Conservation (phyloP, 2,113 vertebrate genomes). For the Stigmatopora argus region DNA sequence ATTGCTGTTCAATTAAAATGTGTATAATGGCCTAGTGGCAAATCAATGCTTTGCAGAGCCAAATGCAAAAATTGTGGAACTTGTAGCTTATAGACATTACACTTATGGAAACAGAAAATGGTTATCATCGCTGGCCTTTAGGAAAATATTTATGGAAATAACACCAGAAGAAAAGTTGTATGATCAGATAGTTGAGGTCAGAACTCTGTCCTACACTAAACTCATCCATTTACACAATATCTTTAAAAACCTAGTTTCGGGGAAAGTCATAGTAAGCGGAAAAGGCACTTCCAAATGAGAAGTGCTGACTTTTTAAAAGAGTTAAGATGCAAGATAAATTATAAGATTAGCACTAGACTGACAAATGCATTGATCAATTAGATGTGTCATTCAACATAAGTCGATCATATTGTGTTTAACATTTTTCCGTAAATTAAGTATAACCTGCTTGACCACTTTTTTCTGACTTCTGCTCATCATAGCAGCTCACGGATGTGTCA, state of each 20-base stretch:
- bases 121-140: not conserved
- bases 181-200: not conserved
- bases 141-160: not conserved
- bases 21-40: not conserved
- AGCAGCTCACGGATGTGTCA: constrained; percentile 3
- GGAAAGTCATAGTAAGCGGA: not conserved
- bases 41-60: not conserved
- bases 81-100: too few relatives aligned
- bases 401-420: not conserved
- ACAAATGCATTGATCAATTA: not conserved
- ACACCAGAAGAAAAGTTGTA: not conserved
- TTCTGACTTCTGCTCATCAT: constrained; percentile 2
- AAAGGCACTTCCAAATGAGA: not conserved
- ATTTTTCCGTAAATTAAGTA: constrained; percentile 6
- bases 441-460: constrained; percentile 16
- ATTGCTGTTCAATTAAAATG: not conserved
- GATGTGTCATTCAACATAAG: not conserved
- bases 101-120: not conserved
- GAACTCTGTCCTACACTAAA: not conserved
- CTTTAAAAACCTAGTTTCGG: not conserved
- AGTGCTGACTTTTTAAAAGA: not conserved
- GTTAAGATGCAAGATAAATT: not conserved
- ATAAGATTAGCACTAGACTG: not conserved
- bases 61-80: not conserved
- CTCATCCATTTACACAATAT: not conserved